phyloP scores from a whole-genome alignment of 2,113 vertebrate species.

The Ivindomyrus marchei region DNA sequence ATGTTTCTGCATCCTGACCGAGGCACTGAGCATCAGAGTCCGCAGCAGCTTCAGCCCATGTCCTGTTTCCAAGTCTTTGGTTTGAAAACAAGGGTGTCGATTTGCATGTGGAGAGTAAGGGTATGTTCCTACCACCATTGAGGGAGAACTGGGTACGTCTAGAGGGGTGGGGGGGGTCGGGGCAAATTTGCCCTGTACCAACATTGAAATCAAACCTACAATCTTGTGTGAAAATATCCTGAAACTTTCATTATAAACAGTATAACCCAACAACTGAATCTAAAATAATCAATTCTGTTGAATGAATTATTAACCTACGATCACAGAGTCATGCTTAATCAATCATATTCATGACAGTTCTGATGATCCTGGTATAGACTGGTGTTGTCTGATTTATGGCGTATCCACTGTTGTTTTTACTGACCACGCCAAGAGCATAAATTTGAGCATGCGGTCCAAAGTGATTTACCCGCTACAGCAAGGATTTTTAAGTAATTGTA shows the following conservation, averaged over 20 bases:
- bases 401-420: background rate
- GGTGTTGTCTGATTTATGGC: background rate
- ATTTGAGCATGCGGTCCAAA: background rate
- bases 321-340: background rate
- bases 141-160: background rate
- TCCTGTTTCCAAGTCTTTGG: background rate
- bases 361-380: background rate
- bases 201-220: background rate
- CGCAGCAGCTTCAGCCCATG: background rate
- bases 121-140: background rate
- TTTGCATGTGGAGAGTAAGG: background rate
- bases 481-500: constrained; percentile 1
- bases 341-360: background rate
- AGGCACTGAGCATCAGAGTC: background rate
- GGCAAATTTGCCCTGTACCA: background rate
- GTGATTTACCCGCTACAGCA: background rate
- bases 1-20: background rate
- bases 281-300: background rate
- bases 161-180: too few species aligned
- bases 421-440: background rate
- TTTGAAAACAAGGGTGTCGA: background rate
- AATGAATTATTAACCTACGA: background rate
- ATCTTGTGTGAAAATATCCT: background rate
- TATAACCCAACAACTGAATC: background rate
- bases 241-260: background rate